A percentile compares a stretch with the other conserved stretches of the same genome.
Conservation (phyloP, 2,113 vertebrate genomes). For the Elanoides forficatus region DNA sequence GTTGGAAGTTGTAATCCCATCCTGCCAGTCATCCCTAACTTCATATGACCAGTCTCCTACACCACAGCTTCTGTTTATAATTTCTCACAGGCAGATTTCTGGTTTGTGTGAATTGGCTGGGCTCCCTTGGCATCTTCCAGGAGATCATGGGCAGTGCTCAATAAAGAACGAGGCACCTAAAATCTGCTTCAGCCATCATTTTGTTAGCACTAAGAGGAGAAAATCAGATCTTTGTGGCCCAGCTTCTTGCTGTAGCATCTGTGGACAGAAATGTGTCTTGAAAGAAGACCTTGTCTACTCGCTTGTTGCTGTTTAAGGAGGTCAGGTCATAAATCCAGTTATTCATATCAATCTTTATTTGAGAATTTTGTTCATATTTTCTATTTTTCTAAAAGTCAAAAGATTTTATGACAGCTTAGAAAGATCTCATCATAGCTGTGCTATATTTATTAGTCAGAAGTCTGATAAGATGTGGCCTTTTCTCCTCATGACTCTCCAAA, state of each 20-base stretch:
- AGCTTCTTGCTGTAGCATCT: not conserved
- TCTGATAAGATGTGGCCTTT: not conserved
- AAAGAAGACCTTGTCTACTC: not conserved
- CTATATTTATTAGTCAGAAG: not conserved
- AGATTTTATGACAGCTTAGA: not conserved
- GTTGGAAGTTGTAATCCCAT: not conserved
- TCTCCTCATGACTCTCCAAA: not conserved
- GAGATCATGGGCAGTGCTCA: not conserved
- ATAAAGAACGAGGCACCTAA: not conserved
- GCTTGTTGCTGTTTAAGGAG: not conserved
- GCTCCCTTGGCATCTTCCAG: not conserved
- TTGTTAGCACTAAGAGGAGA: not conserved
- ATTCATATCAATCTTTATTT: not conserved
- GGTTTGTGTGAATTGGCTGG: not conserved
- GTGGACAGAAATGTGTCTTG: not conserved
- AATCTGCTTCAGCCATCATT: not conserved
- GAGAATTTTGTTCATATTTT: not conserved
- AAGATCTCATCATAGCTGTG: not conserved
- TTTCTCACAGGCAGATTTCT: not conserved
- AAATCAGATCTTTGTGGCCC: not conserved
- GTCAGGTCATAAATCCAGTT: not conserved
- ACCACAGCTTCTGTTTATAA: not conserved
- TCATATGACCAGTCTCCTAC: not conserved
- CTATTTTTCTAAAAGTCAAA: not conserved
- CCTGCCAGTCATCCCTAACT: not conserved